phyloP scores from a whole-genome alignment of 2,797 vertebrate species.

The Sus cebifrons region DNA sequence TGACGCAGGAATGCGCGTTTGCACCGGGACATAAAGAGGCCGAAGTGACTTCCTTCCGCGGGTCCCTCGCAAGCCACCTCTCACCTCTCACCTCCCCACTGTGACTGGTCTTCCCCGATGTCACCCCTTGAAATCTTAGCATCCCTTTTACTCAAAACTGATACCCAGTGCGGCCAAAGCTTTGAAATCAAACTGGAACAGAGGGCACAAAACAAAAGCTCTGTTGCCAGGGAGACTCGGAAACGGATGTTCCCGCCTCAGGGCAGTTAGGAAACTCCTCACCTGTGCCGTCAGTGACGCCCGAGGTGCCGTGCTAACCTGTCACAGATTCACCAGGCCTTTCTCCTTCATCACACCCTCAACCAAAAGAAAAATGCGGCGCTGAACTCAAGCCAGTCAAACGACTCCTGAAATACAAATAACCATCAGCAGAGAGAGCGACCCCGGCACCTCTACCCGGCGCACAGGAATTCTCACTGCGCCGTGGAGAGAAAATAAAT shows the following conservation, averaged over 20 bases:
- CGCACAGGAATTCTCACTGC: not conserved
- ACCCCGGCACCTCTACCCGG: not conserved
- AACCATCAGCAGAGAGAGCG: not conserved
- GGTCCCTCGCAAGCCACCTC: not conserved
- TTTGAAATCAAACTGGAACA: not conserved
- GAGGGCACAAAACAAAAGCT: not conserved
- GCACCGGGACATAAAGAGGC: not conserved
- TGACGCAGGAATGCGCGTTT: not conserved
- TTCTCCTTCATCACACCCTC: not conserved
- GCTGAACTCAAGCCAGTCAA: not conserved
- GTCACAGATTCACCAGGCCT: not conserved
- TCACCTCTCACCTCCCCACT: not conserved
- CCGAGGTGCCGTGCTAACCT: not conserved
- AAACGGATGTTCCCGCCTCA: accelerated
- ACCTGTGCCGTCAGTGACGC: not conserved
- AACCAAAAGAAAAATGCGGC: not conserved
- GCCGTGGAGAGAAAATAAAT: not conserved
- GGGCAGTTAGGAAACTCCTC: not conserved
- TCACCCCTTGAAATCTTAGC: not conserved
- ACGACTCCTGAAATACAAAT: not conserved
- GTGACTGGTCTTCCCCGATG: not conserved
- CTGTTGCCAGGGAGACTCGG: not conserved
- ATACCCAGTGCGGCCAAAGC: not conserved
- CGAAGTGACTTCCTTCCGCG: not conserved
- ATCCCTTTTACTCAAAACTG: not conserved